Base-by-base conservation (phyloP, 2,888 invertebrate genomes). In the Globia sparganii region DNA sequence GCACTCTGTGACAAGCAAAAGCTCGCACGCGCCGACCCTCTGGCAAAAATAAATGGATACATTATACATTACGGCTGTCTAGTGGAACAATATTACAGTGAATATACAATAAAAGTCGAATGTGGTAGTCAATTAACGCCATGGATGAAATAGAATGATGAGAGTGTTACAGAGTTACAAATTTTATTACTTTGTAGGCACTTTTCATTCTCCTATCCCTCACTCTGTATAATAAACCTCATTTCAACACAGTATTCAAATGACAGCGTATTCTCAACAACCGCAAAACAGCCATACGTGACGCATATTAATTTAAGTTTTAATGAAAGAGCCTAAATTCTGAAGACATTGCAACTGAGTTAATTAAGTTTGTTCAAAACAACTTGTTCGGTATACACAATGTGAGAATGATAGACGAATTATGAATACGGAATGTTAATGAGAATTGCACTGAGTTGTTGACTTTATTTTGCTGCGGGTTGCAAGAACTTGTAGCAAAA, bases 271-370 rank as follows among this genome's bases (percentile, higher is more conserved):
- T 81, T 85, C 85, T 81, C 76, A 71, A 72, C 53, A 64, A 67
- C 87, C 82, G 49, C 83, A 81, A 73, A 82, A 89, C 86, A 88
- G 87, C 88, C 89, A 86, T 86, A 91, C 92, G 90, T 90, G 92
- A 90, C 91, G 90, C 89, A 91, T 92, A 92, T 91, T 92, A 91
- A 92, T 92, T 93, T 85, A 93, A 93, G 91, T 92, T 92, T 91
- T 91, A 93, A 93, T 92, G 92, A 92, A 90, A 87, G 88, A 86
- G 87, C 91, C 91, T 88, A 90, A 88, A 91, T 91, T 90, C 89
- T 87, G 89, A 89, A 89, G 90, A 91, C 87, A 92, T 92, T 90
- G 92, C 90, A 91, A 92, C 92, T 91, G 89, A 92, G 92, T 93
- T 93, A 93, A 93, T 90, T 83, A 83, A 83, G 82, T 92, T 90